phyloP scores from a whole-genome alignment of 2,797 vertebrate species.

The Coreius guichenoti region DNA sequence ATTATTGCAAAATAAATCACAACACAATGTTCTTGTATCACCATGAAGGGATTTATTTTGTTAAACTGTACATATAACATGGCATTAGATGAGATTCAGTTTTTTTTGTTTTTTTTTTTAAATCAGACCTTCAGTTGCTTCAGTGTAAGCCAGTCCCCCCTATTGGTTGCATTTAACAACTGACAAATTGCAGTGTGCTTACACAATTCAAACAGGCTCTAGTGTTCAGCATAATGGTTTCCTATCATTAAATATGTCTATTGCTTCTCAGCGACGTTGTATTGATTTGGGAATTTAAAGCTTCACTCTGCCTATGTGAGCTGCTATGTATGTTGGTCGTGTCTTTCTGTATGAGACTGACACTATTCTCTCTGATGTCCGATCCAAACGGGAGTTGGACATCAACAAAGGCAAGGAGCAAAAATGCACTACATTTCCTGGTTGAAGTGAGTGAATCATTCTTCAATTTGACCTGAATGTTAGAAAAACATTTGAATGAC shows the following conservation, averaged over 20 bases:
- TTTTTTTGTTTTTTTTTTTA: not conserved
- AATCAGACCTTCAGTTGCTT: not conserved
- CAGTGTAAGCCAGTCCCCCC: not conserved
- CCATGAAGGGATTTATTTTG: not conserved
- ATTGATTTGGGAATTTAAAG: slow-evolving; percentile 31
- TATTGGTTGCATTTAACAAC: slow-evolving; percentile 17
- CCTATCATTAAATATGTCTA: slow-evolving; percentile 21
- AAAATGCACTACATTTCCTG: not conserved
- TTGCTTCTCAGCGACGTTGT: slow-evolving; percentile 2
- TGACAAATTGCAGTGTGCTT: slow-evolving; percentile 4
- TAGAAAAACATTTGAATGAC: slow-evolving; percentile 7
- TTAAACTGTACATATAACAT: slow-evolving; percentile 1
- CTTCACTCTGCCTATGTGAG: not conserved
- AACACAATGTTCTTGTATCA: not conserved
- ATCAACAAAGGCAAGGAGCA: not conserved
- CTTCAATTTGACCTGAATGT: slow-evolving; percentile 1
- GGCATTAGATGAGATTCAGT: not conserved
- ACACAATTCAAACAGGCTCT: not conserved
- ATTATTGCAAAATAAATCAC: not conserved
- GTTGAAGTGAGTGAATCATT: not conserved
- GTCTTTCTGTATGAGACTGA: slow-evolving; percentile 1
- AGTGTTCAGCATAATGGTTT: slow-evolving; percentile 23
- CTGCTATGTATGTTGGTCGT: not conserved
- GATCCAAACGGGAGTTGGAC: not conserved
- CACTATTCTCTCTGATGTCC: not conserved